Percentiles rank a stretch among this genome's conserved stretches.
Conservation (phyloP, 2,888 invertebrate species). For the Diploptera punctata region DNA sequence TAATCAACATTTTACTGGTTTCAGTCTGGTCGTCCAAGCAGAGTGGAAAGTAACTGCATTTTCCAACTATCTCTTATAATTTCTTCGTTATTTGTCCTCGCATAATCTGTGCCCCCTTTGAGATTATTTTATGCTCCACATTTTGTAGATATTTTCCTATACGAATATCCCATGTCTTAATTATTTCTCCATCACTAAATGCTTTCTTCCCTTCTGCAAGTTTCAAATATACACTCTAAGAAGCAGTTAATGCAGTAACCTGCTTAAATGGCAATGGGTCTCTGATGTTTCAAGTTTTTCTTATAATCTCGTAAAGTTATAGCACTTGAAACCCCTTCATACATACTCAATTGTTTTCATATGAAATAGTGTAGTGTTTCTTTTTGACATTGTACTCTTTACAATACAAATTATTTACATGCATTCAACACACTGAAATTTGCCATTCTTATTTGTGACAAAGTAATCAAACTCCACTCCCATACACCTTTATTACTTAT, state of each 20-base stretch:
- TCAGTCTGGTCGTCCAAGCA: background rate
- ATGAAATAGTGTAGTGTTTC: background rate
- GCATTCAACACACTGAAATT: background rate
- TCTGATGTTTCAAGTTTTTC: background rate
- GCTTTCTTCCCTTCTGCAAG: background rate
- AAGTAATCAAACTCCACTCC: background rate
- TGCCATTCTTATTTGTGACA: no score
- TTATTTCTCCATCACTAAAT: background rate
- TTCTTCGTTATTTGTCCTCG: no score
- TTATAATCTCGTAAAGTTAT: background rate
- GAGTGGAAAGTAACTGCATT: background rate
- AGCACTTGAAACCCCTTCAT: background rate
- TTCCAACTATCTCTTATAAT: no score
- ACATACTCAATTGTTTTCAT: background rate
- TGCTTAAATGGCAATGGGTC: no score
- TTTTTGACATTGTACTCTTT: background rate
- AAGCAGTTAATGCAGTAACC: background rate
- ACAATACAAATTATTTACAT: background rate
- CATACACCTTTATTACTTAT: background rate
- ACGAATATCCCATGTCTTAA: background rate
- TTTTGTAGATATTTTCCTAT: constrained; percentile 2
- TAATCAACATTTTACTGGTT: background rate
- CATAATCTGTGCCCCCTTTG: background rate
- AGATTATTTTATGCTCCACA: background rate
- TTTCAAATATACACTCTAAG: background rate